Evolutionary conservation across 2,797 vertebrate genomes (phyloP).

Genomic region (Liparis tanakae): DNA sequence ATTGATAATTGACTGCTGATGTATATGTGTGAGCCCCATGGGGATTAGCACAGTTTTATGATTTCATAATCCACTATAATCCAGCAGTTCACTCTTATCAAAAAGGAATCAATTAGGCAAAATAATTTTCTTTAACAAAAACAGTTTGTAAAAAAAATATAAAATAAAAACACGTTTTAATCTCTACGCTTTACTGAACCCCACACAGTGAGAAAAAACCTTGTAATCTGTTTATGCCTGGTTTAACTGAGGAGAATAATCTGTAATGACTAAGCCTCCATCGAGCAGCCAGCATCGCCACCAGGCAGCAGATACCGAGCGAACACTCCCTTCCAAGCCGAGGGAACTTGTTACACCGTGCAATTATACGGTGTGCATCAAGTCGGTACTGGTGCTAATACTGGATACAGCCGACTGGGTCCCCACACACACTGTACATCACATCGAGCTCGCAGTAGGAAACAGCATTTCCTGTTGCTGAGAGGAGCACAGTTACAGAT

Average conservation of each 20-base stretch:
- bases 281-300: constrained; percentile 42
- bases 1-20: neutral
- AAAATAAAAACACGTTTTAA: constrained; percentile 59
- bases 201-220: constrained; percentile 57
- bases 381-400: constrained; percentile 15
- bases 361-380: constrained; percentile 26
- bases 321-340: constrained; percentile 44
- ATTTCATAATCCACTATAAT: constrained; percentile 55
- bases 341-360: constrained; percentile 31
- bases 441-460: constrained; percentile 42
- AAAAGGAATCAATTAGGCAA: constrained; percentile 50
- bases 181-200: constrained; percentile 57
- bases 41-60: constrained; percentile 35
- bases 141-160: constrained; percentile 41
- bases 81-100: constrained; percentile 47
- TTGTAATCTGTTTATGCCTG: constrained; percentile 75
- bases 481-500: constrained; percentile 52
- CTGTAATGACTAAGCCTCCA: constrained; percentile 65
- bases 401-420: constrained; percentile 24
- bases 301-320: constrained; percentile 36
- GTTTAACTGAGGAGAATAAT: constrained; percentile 69
- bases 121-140: constrained; percentile 50
- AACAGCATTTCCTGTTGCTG: constrained; percentile 53
- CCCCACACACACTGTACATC: constrained; percentile 33
- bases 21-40: neutral